Evolutionary conservation across 2,113 vertebrate species (phyloP), one percentile per base, ranked within the genome.

Genomic region (Danionella cerebrum): DNA sequence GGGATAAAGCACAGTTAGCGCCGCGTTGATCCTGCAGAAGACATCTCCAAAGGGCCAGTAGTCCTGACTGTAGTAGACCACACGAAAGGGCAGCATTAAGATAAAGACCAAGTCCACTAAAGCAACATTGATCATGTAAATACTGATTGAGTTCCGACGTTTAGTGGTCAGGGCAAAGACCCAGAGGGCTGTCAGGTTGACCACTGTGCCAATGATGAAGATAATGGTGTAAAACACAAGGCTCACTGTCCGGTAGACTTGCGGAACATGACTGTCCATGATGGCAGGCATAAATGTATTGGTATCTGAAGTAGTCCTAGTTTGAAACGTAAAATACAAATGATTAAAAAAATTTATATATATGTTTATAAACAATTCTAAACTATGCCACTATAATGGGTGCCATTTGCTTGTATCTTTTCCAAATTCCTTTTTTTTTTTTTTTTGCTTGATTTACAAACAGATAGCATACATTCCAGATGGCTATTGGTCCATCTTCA

Each of bases 111-210:
- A 83, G 76, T 98, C 95, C 51, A 98, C 80, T 10, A 94, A 45
- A 0, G 96, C 95, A 3, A 98, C 93, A 1, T 98, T 97, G 77
- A 95, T 94, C 96, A 98, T 98, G 25, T 97, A 94, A 45, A 97
- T 73, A 0, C 92, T 97, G 64, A 97, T 91, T 0, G 94, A 95
- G 74, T 89, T 98, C 80, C 89, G 89, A 77, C 91, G 95, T 83
- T 97, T 98, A 66, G 96, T 98, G 65, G 91, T 95, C 60, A 96
- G 90, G 54, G 93, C 92, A 81, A 98, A 98, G 44, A 98, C 96
- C 95, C 94, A 98, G 13, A 98, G 76, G 1, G 96, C 96, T 0
- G 90, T 93, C 71, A 90, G 31, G 4, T 98, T 98, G 48, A 98
- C 95, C 12, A 90, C 3, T 13, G 93, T 47, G 67, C 96, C 96